phyloP scores from a whole-genome alignment of 1,140 invertebrate genomes.

The Lordiphosa mommai region DNA sequence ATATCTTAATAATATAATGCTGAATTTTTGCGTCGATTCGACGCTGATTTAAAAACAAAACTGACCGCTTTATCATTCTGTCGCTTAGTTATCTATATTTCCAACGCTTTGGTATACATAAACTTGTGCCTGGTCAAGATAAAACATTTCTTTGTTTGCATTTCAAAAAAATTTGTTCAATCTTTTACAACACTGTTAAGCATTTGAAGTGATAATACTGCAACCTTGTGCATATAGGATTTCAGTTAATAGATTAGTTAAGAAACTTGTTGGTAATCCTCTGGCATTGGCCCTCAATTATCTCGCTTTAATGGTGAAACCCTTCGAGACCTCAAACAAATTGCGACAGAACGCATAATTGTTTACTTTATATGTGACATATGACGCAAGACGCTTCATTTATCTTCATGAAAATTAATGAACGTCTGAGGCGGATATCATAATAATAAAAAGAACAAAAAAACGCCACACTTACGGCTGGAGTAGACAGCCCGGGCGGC shows the following conservation, averaged over 20 bases:
- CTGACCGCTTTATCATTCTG: too few species aligned
- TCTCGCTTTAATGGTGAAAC: constrained; percentile 20
- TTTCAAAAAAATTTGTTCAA: too few species aligned
- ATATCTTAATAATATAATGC: too few species aligned
- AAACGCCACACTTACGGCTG: constrained; percentile 5
- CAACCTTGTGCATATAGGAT: neutral
- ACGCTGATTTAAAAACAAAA: too few species aligned
- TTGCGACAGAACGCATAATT: constrained; percentile 20
- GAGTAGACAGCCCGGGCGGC: constrained; percentile 17
- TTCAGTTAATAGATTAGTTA: constrained; percentile 5
- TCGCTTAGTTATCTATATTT: too few species aligned
- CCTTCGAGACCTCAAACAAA: constrained; percentile 38
- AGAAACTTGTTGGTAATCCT: constrained; percentile 4
- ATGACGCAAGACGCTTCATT: constrained; percentile 35
- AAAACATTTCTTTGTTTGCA: too few species aligned
- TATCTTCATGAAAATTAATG: constrained; percentile 64
- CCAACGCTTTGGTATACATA: too few species aligned
- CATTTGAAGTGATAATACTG: too few species aligned
- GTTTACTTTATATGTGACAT: constrained; percentile 26
- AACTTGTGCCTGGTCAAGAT: too few species aligned
- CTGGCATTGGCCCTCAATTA: neutral
- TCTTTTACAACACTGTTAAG: too few species aligned
- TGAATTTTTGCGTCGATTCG: too few species aligned
- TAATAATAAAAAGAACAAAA: constrained; percentile 13
- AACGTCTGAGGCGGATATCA: constrained; percentile 55